Evolutionary conservation across 2,797 vertebrate genomes (phyloP).

Genomic region (Kryptolebias ocellatus): DNA sequence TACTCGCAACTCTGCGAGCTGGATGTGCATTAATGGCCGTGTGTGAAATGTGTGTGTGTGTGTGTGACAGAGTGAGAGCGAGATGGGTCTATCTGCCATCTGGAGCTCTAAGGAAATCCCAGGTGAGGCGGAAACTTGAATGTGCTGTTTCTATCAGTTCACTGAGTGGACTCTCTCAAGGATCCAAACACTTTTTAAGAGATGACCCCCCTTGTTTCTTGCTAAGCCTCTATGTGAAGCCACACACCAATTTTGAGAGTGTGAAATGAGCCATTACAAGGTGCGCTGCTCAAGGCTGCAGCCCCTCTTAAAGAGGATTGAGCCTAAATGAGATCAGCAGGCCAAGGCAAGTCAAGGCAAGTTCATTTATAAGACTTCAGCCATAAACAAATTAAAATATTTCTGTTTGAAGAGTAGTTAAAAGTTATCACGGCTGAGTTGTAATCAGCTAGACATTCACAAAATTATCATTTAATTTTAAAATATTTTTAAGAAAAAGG

Average conservation of each 20-base stretch:
- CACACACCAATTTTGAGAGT: conserved; percentile 70
- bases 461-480: too few species aligned
- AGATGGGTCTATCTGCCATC: conserved; percentile 68
- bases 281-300: conserved; percentile 50
- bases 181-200: conserved; percentile 59
- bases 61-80: conserved; percentile 16
- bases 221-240: conserved; percentile 55
- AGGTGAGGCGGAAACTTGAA: conserved; percentile 73
- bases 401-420: neutral
- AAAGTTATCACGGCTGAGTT: neutral
- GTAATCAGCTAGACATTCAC: conserved; percentile 18
- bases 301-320: conserved; percentile 50
- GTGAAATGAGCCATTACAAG: conserved; percentile 78
- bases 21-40: conserved; percentile 52
- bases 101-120: conserved; percentile 69
- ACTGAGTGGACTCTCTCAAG: conserved; percentile 48
- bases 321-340: conserved; percentile 63
- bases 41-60: conserved; percentile 16
- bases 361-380: conserved; percentile 56
- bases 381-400: conserved; percentile 35
- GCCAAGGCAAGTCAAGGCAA: conserved; percentile 41
- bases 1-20: conserved; percentile 67
- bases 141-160: conserved; percentile 61
- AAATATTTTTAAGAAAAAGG: too few species aligned
- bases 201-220: conserved; percentile 45